Conservation (phyloP, 1,140 invertebrate species). For the Drosophila watanabei region DNA sequence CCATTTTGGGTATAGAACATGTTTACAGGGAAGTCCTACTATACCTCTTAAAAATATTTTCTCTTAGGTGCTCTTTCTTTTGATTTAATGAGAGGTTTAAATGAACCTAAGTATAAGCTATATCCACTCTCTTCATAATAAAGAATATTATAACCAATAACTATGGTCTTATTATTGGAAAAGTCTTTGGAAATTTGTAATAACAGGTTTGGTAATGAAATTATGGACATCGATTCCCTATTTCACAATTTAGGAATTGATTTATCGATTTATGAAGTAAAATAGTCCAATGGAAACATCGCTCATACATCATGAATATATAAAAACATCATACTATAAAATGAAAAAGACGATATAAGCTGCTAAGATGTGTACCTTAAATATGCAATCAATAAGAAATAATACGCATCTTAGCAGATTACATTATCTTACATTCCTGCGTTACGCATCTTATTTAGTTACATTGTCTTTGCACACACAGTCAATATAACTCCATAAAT, state of each 20-base stretch:
- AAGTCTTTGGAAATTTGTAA: not conserved
- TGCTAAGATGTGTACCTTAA: too few relatives aligned
- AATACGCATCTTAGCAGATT: not conserved
- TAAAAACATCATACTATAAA: not conserved
- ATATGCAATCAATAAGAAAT: too few relatives aligned
- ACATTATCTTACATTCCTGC: not conserved
- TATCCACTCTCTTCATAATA: not conserved
- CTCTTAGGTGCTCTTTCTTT: not conserved
- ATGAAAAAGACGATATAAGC: too few relatives aligned
- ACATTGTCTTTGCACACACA: too few relatives aligned
- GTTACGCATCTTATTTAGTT: not conserved
- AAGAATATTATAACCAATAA: not conserved
- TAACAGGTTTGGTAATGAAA: not conserved
- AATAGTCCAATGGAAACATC: not conserved
- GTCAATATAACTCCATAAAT: too few relatives aligned
- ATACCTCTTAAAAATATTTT: not conserved
- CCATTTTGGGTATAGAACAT: not conserved
- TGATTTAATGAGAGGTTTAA: not conserved
- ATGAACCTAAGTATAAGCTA: too few relatives aligned
- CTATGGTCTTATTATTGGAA: not conserved
- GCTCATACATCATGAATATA: not conserved
- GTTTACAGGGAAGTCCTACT: not conserved
- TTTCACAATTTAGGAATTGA: too few relatives aligned
- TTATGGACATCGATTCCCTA: not conserved
- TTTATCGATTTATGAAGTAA: too few relatives aligned